Evolutionary conservation across 2,113 vertebrate species (phyloP), one percentile per base, ranked within the genome.

Genomic region (Mormyrus lacerda): DNA sequence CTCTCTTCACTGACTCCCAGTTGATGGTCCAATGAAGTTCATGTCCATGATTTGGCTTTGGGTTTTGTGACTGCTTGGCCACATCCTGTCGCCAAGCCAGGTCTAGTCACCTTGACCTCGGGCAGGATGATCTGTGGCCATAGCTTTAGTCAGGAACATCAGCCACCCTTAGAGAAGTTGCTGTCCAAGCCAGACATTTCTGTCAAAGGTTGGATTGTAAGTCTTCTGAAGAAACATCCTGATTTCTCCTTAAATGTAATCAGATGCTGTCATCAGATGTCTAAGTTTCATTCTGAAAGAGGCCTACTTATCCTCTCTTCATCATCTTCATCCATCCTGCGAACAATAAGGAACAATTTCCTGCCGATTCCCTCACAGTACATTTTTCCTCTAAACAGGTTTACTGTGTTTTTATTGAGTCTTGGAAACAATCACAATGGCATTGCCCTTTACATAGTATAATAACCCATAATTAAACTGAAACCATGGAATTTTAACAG

Each of bases 391-490:
- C 39, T 19, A 50, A 88, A 88, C 24, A 61, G 87, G 61, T 88
- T 69, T 42, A 65, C 8, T 45, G 13, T 87, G 51, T 58, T 87
- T 58, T 55, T 55, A 55, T 24, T 61, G 55, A 88, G 55, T 44
- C 42, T 88, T 24, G 44, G 55, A 69, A 61, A 45, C 47, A 65
- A 88, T 45, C 55, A 55, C 55, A 42, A 21, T 69, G 58, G 42
- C 15, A 58, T 55, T n/a, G 9, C 61, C 55, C 42, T 45, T 27
- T 27, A 45, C 39, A 44, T 58, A 88, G 21, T 61, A 44, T 88
- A 88, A 88, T 88, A 88, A 73, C 58, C 42, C 13, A 24, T n/a
- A 88, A 73, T 88, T 61, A 47, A 45, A 73, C 11, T 47, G 44
- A 44, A 31, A 45, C 21, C 53, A 73, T 47, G 65, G 44, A 85